Evolutionary conservation across 2,888 invertebrate genomes (phyloP).

Genomic region (Melanargia galathea): DNA sequence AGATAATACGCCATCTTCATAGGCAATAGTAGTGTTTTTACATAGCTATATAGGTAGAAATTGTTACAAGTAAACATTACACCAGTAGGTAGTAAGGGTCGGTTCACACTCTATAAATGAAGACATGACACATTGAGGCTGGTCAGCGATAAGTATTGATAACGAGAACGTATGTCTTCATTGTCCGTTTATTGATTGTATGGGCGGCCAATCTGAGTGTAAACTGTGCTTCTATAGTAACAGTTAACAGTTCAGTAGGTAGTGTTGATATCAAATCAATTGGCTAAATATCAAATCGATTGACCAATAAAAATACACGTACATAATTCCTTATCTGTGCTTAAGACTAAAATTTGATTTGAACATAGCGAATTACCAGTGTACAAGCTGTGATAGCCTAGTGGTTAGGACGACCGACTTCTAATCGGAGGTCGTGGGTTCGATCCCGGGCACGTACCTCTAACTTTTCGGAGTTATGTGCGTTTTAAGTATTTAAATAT

Average conservation of each 20-base stretch:
- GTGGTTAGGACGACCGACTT: too few species aligned
- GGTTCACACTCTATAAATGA: slow-evolving; percentile 62
- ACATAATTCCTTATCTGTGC: too few species aligned
- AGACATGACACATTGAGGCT: slow-evolving; percentile 74
- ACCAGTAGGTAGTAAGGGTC: slow-evolving; percentile 49
- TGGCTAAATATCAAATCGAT: slow-evolving; percentile 5
- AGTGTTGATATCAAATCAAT: slow-evolving; percentile 11
- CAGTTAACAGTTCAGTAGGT: neutral
- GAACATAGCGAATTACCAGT: too few species aligned
- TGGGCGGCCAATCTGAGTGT: slow-evolving; percentile 35
- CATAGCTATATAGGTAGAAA: neutral
- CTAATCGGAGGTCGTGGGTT: too few species aligned
- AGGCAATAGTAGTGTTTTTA: too few species aligned
- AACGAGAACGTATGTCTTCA: slow-evolving; percentile 64
- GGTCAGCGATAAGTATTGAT: slow-evolving; percentile 58
- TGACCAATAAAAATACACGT: slow-evolving; percentile 8
- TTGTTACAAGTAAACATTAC: slow-evolving; percentile 8
- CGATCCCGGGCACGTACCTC: too few species aligned
- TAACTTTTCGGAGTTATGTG: too few species aligned
- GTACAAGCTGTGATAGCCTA: too few species aligned
- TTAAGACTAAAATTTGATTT: too few species aligned
- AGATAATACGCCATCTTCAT: too few species aligned
- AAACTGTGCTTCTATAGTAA: slow-evolving; percentile 12
- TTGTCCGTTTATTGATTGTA: slow-evolving; percentile 53
- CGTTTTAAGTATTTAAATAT: too few species aligned